Evolutionary conservation across 2,797 vertebrate species (phyloP).

Genomic region (Diplodus sargus): DNA sequence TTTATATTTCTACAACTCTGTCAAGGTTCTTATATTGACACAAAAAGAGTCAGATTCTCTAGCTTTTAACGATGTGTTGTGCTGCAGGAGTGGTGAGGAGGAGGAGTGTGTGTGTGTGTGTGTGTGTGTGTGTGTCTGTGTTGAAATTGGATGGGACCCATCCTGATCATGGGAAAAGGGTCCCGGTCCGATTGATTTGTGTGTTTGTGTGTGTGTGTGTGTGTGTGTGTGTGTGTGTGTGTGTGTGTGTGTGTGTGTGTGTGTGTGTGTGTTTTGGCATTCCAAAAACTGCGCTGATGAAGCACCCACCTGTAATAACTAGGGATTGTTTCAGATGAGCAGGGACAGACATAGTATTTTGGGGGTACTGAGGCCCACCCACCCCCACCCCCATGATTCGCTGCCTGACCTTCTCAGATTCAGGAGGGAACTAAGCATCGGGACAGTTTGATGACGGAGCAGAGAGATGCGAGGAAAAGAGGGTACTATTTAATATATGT

Average conservation of each 20-base stretch:
- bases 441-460: not conserved
- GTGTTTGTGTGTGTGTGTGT: no score
- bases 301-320: not conserved
- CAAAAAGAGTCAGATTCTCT: not conserved
- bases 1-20: not conserved
- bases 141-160: not conserved
- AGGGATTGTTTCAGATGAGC: not conserved
- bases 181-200: no score
- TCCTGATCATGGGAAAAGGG: not conserved
- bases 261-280: not conserved
- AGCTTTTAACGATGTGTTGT: conserved; percentile 1
- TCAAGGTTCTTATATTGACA: not conserved
- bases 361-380: not conserved
- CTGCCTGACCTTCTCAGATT: not conserved
- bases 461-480: conserved; percentile 72
- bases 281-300: no score
- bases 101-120: not conserved
- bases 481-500: conserved; percentile 50
- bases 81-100: conserved; percentile 1
- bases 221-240: no score
- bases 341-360: not conserved
- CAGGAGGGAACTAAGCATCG: not conserved
- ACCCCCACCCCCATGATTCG: not conserved
- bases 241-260: no score
- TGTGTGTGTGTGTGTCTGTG: conserved; percentile 1